Conservation (phyloP, 2,113 vertebrate genomes). For the Connochaetes taurinus region DNA sequence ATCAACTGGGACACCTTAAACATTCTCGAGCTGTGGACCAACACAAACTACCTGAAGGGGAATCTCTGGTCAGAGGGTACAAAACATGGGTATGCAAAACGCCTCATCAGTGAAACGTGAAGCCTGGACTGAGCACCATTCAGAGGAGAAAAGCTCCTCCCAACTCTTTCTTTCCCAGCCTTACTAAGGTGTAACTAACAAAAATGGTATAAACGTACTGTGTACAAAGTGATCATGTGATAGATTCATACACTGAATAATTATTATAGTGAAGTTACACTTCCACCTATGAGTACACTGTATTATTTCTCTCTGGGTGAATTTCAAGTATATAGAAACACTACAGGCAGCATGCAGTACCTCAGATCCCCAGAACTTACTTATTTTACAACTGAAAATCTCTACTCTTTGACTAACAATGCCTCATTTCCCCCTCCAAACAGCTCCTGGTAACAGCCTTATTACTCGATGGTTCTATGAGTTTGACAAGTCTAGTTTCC, state of each 20-base stretch:
- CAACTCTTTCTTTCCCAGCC: not conserved
- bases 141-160: not conserved
- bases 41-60: not conserved
- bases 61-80: not conserved
- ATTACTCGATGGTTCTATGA: not conserved
- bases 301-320: not conserved
- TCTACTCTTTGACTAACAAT: not conserved
- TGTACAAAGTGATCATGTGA: not conserved
- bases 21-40: accelerated
- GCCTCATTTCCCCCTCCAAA: not conserved
- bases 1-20: accelerated
- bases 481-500: not conserved
- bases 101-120: not conserved
- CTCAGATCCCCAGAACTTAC: not conserved
- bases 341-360: not conserved
- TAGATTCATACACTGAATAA: not conserved
- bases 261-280: not conserved
- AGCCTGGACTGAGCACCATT: not conserved
- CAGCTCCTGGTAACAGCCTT: not conserved
- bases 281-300: not conserved
- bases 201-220: not conserved
- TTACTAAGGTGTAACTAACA: not conserved
- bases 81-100: not conserved
- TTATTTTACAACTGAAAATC: not conserved
- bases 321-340: not conserved